A percentile compares a stretch with the other conserved stretches of the same genome.
Conservation (phyloP, 2,888 invertebrate genomes). For the Cheilosia impressa region DNA sequence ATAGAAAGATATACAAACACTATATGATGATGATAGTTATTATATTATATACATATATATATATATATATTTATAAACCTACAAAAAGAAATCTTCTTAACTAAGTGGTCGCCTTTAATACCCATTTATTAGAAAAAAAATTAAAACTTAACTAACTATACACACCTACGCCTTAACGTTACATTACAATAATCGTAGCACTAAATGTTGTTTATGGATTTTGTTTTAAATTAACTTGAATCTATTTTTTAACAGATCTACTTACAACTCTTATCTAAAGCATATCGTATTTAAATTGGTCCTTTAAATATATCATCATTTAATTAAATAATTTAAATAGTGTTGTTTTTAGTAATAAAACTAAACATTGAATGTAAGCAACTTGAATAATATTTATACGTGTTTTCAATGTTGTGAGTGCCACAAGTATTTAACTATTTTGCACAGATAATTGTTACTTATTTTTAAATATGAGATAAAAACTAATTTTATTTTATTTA, state of each 20-base stretch:
- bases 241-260: conserved; percentile 18
- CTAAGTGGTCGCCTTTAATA: conserved; percentile 71
- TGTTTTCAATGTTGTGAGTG: conserved; percentile 67
- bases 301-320: conserved; percentile 21
- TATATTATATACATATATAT: conserved; percentile 34
- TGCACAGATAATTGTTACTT: conserved; percentile 53
- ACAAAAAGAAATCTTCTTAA: conserved; percentile 46
- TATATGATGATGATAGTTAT: conserved; percentile 54
- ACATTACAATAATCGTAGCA: conserved; percentile 68
- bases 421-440: conserved; percentile 60
- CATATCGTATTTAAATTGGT: conserved; percentile 69
- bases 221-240: background rate
- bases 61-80: conserved; percentile 51
- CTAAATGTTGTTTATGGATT: conserved; percentile 45
- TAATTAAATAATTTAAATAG: conserved; percentile 26
- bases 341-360: conserved; percentile 15
- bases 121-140: conserved; percentile 41
- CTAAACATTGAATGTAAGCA: background rate
- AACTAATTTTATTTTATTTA: conserved; percentile 11
- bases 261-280: conserved; percentile 32
- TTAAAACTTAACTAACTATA: conserved; percentile 55
- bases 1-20: conserved; percentile 67
- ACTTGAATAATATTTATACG: conserved; percentile 41
- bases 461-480: conserved; percentile 12
- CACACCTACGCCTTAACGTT: conserved; percentile 73